Evolutionary conservation across 2,797 vertebrate species (phyloP), one percentile per base, ranked within the genome.

Genomic region (Champsocephalus esox): DNA sequence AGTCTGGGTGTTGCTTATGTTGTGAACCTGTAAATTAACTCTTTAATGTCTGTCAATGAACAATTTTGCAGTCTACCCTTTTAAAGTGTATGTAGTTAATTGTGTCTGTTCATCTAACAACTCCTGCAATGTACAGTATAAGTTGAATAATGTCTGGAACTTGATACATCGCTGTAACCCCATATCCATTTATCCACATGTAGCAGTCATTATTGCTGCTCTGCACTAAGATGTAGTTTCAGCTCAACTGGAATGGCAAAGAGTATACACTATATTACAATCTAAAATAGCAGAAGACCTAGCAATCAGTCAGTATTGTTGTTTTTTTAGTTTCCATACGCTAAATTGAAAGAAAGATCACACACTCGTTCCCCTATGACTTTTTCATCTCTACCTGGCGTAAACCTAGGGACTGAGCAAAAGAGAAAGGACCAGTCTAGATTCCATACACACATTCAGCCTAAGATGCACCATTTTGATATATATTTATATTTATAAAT

Each of bases 111-210:
- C 14, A 70, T 55, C 59, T 28, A 66, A 16, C 19, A 70, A 48
- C 17, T 32, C 56, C 50, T 80, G 11, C 57, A 57, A 16, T 63
- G 64, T 54, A 57, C 19, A 19, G 19, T 83, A 80, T 87, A 59
- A 5, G 14, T 78, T 77, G 38, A 80, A 80, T 87, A 63, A 80
- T 75, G 80, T 80, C 75, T 87, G 71, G 51, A 88, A 88, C 73
- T 38, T 73, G 77, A 91, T 85, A 80, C 32, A 24, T 63, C 48
- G 41, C 41, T 28, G 54, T 65, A 70, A 70, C 38, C 28, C 34
- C 57, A 34, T 52, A 70, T 77, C 71, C 59, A 69, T 63, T 79
- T 32, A 83, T 5, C 43, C 59, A 49, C 49, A 32, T 70, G 54
- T 73, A 61, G 62, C 51, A 56, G 21, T 52, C 44, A 74, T 62